These are phyloP conservation scores for Terebella lapidaria DNA, from an alignment of 2,888 invertebrate species.

Conservation along the genomic window DNA sequence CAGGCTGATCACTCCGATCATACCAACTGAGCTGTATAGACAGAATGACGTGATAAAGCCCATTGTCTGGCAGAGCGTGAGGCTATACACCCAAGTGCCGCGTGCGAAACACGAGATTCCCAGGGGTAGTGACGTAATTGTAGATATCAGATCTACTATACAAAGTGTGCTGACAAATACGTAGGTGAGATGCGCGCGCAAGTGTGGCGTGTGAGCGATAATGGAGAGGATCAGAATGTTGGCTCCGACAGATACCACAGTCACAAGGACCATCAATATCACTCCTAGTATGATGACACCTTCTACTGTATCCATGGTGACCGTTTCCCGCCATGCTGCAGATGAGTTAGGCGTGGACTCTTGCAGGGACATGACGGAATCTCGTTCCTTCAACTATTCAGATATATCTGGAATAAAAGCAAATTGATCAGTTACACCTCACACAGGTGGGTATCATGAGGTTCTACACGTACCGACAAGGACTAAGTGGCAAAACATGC, in stretches of 20 bases:
- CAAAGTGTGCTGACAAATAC: slow-evolving; percentile 26
- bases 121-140: slow-evolving; percentile 20
- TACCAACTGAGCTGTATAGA: slow-evolving; percentile 21
- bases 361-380: no score
- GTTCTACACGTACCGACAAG: no score
- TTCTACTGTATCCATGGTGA: background rate
- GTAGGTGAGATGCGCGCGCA: slow-evolving; percentile 4
- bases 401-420: no score
- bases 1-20: slow-evolving; percentile 24
- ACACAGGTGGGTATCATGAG: no score
- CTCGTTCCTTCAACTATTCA: no score
- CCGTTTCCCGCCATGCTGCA: no score
- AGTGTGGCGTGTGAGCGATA: background rate
- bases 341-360: no score
- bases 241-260: background rate
- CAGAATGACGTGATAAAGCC: slow-evolving; percentile 23
- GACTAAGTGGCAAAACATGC: no score
- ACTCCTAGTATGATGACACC: background rate
- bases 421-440: no score
- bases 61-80: slow-evolving; percentile 11
- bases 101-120: slow-evolving; percentile 15
- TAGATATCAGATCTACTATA: slow-evolving; percentile 21
- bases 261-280: background rate
- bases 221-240: background rate
- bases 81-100: slow-evolving; percentile 14